These are phyloP conservation scores for Pseudochromis fuscus DNA, from an alignment of 2,797 vertebrate species.

Conservation along the genomic window DNA sequence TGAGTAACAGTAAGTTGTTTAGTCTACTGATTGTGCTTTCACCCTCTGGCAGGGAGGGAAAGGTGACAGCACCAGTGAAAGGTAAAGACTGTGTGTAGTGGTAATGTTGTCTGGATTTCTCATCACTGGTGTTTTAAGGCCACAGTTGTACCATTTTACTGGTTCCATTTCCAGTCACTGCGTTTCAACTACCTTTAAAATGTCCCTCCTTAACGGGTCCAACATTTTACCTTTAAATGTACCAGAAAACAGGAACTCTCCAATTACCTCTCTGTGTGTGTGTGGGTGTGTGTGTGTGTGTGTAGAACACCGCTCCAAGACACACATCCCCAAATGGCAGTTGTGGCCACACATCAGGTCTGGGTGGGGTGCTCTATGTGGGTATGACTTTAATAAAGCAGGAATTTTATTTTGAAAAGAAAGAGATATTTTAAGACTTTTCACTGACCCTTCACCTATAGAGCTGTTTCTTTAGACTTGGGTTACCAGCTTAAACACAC, in stretches of 20 bases:
- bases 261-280: constrained; percentile 66
- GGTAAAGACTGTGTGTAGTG: not conserved
- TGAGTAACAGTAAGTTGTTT: not conserved
- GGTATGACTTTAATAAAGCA: constrained; percentile 72
- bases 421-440: constrained; percentile 63
- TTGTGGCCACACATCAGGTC: constrained; percentile 56
- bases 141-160: constrained; percentile 52
- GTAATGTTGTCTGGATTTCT: constrained; percentile 35
- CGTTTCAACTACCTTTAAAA: constrained; percentile 68
- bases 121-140: constrained; percentile 48
- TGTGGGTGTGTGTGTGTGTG: constrained; percentile 29
- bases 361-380: constrained; percentile 62
- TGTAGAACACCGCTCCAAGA: constrained; percentile 41
- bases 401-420: constrained; percentile 72
- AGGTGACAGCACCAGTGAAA: constrained; percentile 23
- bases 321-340: constrained; percentile 50
- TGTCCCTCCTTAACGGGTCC: constrained; percentile 44
- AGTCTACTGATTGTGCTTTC: not conserved
- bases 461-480: constrained; percentile 64
- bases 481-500: constrained; percentile 42
- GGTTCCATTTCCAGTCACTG: constrained; percentile 59
- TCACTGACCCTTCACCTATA: constrained; percentile 42
- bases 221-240: constrained; percentile 66
- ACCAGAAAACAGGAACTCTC: constrained; percentile 76
- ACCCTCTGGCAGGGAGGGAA: not conserved